Base-by-base conservation (phyloP, 2,888 invertebrate species). In the Cheilosia scutellata region DNA sequence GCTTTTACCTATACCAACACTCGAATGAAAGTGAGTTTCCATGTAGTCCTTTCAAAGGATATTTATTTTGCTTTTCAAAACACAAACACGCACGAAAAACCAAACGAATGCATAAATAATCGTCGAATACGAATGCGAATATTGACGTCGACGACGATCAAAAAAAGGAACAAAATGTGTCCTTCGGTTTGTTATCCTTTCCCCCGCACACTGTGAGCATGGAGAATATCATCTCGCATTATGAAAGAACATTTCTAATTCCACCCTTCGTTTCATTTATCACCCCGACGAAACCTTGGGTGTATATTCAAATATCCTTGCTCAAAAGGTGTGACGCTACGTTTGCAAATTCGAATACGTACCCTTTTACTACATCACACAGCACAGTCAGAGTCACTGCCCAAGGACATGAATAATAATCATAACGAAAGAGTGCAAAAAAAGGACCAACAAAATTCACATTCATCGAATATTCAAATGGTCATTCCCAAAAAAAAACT, bases 391-490 rank as follows among this genome's bases (percentile, higher is more conserved):
- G 49, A 31, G 20, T 25, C 27, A 11, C 5, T 13, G 51, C 27
- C 75, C 74, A 71, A 68, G 72, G 86, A 86, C 68, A 86, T 86
- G 86, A 86, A 86, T 86, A 86, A 82, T 86, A 86, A 86, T 82
- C 80, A 76, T 82, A 80, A 65, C 57, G 31, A 9, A 47, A 68
- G 25, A 5, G 29, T 11, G 47, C 20, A 49, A 25, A 29, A 60
- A 63, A 51, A 57, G 47, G 33, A 55, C 27, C 53, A 13, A 76
- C 71, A 76, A 76, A 76, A 71, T 76, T 80, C 82, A 72, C 82
- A 66, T 72, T 86, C 86, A 86, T 86, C 86, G 86, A 86, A 86
- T 86, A 86, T 86, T 86, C 82, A 86, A 86, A 86, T 86, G 86
- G 86, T 82, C 86, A 86, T 86, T 84, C 55, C 40, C 25, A 51